A percentile compares a stretch with the other conserved stretches of the same genome.
Conservation (phyloP, 1,140 invertebrate species). For the roundworm (Caenorhabditis elegans) region WBcel235 BX284602.5:11845501-11846000, state of each 20-base stretch:
- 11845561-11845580: background rate
- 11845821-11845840: background rate
- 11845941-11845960: background rate
- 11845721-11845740: background rate
- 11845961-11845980: background rate
- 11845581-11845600: background rate
- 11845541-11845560: constrained; percentile 51
- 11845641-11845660: constrained; percentile 51
- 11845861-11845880: constrained; percentile 25
- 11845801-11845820: too few relatives aligned
- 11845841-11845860: constrained; percentile 5
- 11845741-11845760: background rate
- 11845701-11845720: background rate
- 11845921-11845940: background rate
- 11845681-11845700: background rate
- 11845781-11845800: too few relatives aligned
- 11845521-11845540: constrained; percentile 59
- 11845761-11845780: too few relatives aligned
- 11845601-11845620: constrained; percentile 42
- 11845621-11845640: constrained; percentile 43
- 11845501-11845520: constrained; percentile 61
- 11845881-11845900: constrained; percentile 26
- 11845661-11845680: constrained; percentile 10
- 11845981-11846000: background rate
- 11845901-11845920: background rate